These are phyloP conservation scores for Meleagris gallopavo DNA, from an alignment of 2,113 vertebrate species.

Conservation along the genomic window DNA sequence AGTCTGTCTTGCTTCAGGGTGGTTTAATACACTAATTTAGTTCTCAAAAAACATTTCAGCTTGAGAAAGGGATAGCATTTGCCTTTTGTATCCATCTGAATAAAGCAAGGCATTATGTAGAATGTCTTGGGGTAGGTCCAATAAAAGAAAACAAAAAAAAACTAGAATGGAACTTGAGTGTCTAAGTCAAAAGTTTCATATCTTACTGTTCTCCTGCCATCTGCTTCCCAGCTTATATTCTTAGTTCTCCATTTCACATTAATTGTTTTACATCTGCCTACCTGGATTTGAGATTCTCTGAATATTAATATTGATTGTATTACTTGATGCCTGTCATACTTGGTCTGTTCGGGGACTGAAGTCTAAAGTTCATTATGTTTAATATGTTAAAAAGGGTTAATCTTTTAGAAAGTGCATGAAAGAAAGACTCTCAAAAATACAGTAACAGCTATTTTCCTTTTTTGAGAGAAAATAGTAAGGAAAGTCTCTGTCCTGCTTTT, in stretches of 20 bases:
- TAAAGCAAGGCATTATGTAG: background rate
- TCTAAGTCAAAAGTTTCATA: background rate
- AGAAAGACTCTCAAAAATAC: background rate
- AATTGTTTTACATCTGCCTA: background rate
- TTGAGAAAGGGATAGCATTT: slow-evolving; percentile 49
- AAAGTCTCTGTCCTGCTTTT: background rate
- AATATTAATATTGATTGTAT: background rate
- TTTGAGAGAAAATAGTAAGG: background rate
- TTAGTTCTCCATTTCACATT: background rate
- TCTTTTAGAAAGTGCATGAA: background rate
- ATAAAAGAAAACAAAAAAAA: background rate
- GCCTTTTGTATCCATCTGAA: slow-evolving; percentile 24
- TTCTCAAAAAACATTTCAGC: slow-evolving; percentile 46
- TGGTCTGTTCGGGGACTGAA: background rate
- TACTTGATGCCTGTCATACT: background rate
- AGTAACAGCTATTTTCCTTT: background rate
- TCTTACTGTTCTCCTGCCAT: background rate
- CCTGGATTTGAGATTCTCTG: background rate
- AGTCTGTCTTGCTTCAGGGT: slow-evolving; percentile 67
- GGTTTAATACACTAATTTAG: slow-evolving; percentile 45
- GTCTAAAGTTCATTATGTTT: background rate
- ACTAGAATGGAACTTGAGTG: background rate
- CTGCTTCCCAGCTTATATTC: background rate
- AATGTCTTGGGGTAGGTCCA: background rate
- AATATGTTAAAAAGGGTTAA: background rate